A percentile compares a stretch with the other conserved stretches of the same genome.
phyloP scores from a whole-genome alignment of 2,888 invertebrate species.

The Bombylius discolor region DNA sequence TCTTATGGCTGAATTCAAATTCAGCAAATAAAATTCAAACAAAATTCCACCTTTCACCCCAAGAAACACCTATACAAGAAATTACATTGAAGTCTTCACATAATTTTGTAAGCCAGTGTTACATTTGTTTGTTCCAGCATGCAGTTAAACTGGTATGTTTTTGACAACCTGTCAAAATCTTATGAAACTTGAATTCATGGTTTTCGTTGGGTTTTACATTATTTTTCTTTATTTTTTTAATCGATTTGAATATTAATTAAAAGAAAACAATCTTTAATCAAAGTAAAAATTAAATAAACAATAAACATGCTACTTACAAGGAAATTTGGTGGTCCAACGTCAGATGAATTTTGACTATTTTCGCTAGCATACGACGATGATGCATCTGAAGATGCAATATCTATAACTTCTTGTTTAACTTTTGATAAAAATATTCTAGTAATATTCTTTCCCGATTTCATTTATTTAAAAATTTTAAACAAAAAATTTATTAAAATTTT shows the following conservation, averaged over 20 bases:
- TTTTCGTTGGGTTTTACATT: no score
- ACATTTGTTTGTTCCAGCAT: neutral
- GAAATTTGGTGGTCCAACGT: constrained; percentile 7
- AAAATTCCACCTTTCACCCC: no score
- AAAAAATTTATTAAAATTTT: neutral
- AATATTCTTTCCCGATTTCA: neutral
- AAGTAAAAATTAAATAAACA: no score
- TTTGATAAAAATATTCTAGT: constrained; percentile 3
- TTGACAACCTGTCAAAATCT: constrained; percentile 1
- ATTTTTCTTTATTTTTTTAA: no score
- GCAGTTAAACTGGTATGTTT: neutral
- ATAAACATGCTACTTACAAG: constrained; percentile 7
- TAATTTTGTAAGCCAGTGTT: constrained; percentile 2
- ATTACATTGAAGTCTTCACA: no score
- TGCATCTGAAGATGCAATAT: constrained; percentile 6
- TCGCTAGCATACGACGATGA: constrained; percentile 12
- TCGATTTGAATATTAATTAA: no score
- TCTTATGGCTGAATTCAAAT: no score
- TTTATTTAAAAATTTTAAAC: neutral
- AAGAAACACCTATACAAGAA: no score
- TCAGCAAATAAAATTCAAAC: no score
- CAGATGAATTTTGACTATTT: constrained; percentile 12
- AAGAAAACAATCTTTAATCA: no score
- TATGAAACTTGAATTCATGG: neutral
- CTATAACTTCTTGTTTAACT: constrained; percentile 11